These are phyloP conservation scores for Moxostoma hubbsi DNA, from an alignment of 2,797 vertebrate species.

Conservation along the genomic window DNA sequence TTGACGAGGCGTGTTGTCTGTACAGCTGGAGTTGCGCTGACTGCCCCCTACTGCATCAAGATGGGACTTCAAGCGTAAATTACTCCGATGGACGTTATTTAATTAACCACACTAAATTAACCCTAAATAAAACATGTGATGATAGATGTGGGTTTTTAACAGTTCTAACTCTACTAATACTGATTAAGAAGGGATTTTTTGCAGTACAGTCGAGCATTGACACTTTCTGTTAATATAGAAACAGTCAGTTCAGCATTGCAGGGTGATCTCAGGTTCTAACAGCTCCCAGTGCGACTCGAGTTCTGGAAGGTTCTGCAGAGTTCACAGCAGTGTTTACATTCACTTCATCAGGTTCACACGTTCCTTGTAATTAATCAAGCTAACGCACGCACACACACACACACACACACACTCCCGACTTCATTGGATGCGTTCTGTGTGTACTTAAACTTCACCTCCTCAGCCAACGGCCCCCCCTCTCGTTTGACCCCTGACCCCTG, in stretches of 20 bases:
- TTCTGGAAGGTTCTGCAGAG: conserved; percentile 12
- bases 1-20: too few relatives aligned
- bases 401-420: neutral
- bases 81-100: too few relatives aligned
- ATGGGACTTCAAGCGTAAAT: too few relatives aligned
- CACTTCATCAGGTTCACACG: conserved; percentile 19
- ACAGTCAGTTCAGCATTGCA: neutral
- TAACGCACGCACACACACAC: neutral
- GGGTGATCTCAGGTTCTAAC: conserved; percentile 11
- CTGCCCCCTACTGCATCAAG: too few relatives aligned
- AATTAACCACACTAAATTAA: too few relatives aligned
- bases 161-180: too few relatives aligned
- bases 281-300: conserved; percentile 30
- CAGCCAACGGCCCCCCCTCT: neutral
- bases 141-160: too few relatives aligned
- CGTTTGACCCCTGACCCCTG: neutral
- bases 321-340: conserved; percentile 19
- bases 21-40: too few relatives aligned
- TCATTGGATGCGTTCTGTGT: neutral
- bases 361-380: conserved; percentile 34
- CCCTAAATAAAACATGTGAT: too few relatives aligned
- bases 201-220: neutral
- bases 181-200: too few relatives aligned
- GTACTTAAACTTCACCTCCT: conserved; percentile 10
- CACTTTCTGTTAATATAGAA: neutral